Conservation (phyloP, 2,888 invertebrate genomes). For the Matsumyia berberina region DNA sequence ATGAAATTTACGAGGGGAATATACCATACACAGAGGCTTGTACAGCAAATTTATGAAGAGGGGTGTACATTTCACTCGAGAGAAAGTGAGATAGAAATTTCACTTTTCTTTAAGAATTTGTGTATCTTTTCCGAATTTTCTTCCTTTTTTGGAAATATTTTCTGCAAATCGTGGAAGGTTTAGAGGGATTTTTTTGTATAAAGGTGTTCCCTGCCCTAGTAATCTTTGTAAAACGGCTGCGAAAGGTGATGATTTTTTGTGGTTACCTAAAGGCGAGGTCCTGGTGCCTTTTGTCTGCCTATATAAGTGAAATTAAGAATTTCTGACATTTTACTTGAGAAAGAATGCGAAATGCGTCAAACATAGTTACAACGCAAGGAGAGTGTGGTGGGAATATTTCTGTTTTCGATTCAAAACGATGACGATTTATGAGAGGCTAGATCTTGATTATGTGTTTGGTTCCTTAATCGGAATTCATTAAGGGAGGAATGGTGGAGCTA, state of each 20-base stretch:
- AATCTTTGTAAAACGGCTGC: slow-evolving; percentile 29
- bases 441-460: too few species aligned
- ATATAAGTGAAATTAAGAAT: slow-evolving; percentile 52
- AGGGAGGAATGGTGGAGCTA: neutral
- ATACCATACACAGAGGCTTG: slow-evolving; percentile 48
- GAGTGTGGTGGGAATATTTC: slow-evolving; percentile 35
- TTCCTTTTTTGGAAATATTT: slow-evolving; percentile 21
- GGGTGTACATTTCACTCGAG: slow-evolving; percentile 62
- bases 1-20: slow-evolving; percentile 68
- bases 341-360: neutral
- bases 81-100: slow-evolving; percentile 22
- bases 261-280: slow-evolving; percentile 64
- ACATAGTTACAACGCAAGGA: neutral
- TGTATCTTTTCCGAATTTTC: neutral
- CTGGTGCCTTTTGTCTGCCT: slow-evolving; percentile 52
- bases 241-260: slow-evolving; percentile 68
- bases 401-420: neutral
- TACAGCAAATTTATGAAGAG: slow-evolving; percentile 52
- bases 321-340: slow-evolving; percentile 48
- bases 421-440: slow-evolving; percentile 13
- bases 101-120: slow-evolving; percentile 42
- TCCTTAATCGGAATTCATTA: too few species aligned
- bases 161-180: slow-evolving; percentile 21
- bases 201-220: slow-evolving; percentile 11
- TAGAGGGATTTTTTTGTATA: slow-evolving; percentile 13